Evolutionary conservation across 2,797 vertebrate species (phyloP).

Genomic region (Pseudopleuronectes americanus): DNA sequence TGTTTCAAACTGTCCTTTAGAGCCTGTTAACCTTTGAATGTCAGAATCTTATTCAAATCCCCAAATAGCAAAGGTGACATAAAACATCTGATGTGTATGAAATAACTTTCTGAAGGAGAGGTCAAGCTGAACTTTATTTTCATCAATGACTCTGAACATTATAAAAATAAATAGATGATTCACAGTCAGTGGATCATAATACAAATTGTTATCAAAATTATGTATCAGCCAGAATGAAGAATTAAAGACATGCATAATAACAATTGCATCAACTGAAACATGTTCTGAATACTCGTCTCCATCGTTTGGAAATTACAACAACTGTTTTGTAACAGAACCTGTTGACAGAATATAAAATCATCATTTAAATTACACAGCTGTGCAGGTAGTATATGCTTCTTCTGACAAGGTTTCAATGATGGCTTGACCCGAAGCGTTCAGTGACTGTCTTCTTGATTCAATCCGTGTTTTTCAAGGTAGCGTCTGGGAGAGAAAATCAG

Average conservation of each 20-base stretch:
- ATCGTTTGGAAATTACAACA: constrained; percentile 57
- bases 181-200: constrained; percentile 85
- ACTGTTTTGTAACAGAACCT: constrained; percentile 60
- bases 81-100: background rate
- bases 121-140: constrained; percentile 81
- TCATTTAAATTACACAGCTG: constrained; percentile 67
- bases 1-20: too few relatives aligned
- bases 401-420: constrained; percentile 53
- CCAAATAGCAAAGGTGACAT: background rate
- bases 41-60: background rate
- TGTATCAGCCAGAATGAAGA: constrained; percentile 83
- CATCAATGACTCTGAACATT: constrained; percentile 80
- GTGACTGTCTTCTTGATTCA: constrained; percentile 76
- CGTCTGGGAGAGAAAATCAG: constrained; percentile 68
- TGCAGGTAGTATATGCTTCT: constrained; percentile 62
- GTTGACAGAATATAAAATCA: constrained; percentile 74
- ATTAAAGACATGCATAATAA: constrained; percentile 86
- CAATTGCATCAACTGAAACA: constrained; percentile 78
- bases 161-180: constrained; percentile 88
- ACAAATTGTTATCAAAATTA: constrained; percentile 90
- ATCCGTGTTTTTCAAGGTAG: constrained; percentile 85
- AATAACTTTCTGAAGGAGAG: constrained; percentile 57
- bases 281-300: constrained; percentile 67
- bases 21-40: too few relatives aligned
- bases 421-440: constrained; percentile 73